These are phyloP conservation scores for Leptinotarsa tumamoca DNA, from an alignment of 2,888 invertebrate species.

Conservation along the genomic window DNA sequence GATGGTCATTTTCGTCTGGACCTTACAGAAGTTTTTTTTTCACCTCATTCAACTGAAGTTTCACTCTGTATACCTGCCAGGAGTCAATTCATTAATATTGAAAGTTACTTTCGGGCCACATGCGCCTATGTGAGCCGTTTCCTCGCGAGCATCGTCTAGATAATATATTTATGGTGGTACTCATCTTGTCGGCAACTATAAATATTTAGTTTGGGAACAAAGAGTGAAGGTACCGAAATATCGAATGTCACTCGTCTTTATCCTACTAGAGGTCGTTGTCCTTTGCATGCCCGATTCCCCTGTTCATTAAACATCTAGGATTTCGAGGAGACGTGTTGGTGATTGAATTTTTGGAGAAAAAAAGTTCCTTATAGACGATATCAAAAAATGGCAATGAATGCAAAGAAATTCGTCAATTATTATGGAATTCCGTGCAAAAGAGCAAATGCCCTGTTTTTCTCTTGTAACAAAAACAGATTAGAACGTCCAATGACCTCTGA, in stretches of 20 bases:
- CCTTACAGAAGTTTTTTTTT: too few relatives aligned
- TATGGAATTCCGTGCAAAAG: too few relatives aligned
- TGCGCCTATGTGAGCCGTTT: background rate
- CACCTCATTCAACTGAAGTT: background rate
- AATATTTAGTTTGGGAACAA: conserved; percentile 42
- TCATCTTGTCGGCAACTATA: conserved; percentile 28
- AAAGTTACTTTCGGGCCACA: background rate
- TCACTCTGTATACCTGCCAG: background rate
- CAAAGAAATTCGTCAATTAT: too few relatives aligned
- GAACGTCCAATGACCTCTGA: background rate
- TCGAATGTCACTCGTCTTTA: conserved; percentile 16
- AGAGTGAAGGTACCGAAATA: conserved; percentile 41
- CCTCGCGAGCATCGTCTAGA: background rate
- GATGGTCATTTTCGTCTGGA: too few relatives aligned
- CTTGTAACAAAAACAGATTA: too few relatives aligned
- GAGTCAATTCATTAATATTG: background rate
- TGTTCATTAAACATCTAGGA: background rate
- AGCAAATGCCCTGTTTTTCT: too few relatives aligned
- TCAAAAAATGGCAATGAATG: too few relatives aligned
- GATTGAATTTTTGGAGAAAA: too few relatives aligned
- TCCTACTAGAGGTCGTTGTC: background rate
- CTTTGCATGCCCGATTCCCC: background rate
- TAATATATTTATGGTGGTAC: background rate
- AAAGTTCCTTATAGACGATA: too few relatives aligned
- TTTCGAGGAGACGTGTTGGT: background rate